A percentile compares a stretch with the other conserved stretches of the same genome.
phyloP scores from a whole-genome alignment of 1,140 invertebrate species.

The Pseudomyrmex cubaensis region DNA sequence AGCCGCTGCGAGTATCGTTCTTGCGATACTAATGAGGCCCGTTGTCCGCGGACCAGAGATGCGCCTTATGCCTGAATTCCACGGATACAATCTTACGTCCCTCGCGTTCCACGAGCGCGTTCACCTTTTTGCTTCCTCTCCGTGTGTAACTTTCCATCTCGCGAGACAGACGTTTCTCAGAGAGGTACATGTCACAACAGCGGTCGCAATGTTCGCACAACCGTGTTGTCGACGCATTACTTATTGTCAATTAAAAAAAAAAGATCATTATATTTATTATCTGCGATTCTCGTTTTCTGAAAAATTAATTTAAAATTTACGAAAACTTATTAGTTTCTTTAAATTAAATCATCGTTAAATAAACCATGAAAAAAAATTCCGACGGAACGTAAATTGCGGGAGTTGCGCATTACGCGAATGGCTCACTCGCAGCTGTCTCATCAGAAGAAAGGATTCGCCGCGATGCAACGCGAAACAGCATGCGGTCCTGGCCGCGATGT shows the following conservation, averaged over 20 bases:
- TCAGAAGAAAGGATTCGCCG: not conserved
- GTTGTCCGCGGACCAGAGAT: conserved; percentile 40
- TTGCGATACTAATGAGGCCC: conserved; percentile 64
- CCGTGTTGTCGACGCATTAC: too few species aligned
- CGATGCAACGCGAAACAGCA: conserved; percentile 11
- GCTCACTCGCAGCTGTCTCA: not conserved
- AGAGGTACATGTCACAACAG: not conserved
- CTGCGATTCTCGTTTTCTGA: too few species aligned
- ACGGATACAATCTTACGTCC: conserved; percentile 15
- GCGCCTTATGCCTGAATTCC: conserved; percentile 39
- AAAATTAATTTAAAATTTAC: not conserved
- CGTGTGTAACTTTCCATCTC: not conserved
- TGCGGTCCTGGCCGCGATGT: conserved; percentile 11
- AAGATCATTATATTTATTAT: too few species aligned
- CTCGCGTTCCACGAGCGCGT: conserved; percentile 13
- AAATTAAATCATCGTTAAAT: not conserved
- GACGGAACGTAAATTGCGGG: not conserved
- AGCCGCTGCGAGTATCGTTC: conserved; percentile 44
- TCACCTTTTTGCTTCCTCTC: not conserved
- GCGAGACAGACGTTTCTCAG: not conserved
- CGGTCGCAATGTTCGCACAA: not conserved
- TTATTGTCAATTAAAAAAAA: not conserved
- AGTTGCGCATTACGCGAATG: not conserved
- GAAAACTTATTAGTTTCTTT: not conserved
- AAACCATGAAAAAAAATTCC: not conserved